Evolutionary conservation across 2,113 vertebrate species (phyloP).

Genomic region (Bothrops jararaca): DNA sequence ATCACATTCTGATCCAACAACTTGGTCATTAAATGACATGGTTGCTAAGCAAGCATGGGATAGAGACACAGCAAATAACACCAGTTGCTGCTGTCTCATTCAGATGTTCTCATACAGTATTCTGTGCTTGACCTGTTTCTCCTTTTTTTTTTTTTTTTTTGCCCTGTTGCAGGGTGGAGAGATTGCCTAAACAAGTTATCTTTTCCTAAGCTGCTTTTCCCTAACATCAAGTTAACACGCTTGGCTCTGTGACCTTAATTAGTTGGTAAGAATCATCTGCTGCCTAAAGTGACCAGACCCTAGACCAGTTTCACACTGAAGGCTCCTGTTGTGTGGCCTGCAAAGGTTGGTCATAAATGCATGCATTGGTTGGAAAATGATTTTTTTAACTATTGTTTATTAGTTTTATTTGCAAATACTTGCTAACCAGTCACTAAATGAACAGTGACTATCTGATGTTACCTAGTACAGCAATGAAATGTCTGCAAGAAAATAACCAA

Average conservation of each 20-base stretch:
- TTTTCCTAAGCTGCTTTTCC: background rate
- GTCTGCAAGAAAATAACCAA: background rate
- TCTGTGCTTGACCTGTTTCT: background rate
- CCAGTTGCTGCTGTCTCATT: background rate
- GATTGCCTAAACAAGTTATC: background rate
- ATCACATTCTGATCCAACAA: background rate
- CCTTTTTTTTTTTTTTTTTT: background rate
- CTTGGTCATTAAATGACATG: background rate
- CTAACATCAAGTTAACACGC: background rate
- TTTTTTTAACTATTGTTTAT: background rate
- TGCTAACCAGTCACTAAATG: background rate
- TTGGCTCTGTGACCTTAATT: background rate
- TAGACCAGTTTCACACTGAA: background rate
- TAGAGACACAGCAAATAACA: background rate
- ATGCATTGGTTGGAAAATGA: background rate
- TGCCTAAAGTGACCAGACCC: background rate
- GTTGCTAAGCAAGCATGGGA: background rate
- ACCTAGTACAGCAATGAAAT: background rate
- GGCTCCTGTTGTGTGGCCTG: background rate
- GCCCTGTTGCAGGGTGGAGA: background rate
- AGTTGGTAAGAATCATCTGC: background rate
- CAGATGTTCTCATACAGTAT: background rate
- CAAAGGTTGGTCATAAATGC: background rate
- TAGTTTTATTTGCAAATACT: background rate
- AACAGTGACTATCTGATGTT: background rate